A percentile compares a stretch with the other conserved stretches of the same genome.
These are phyloP conservation scores for Batillaria attramentaria DNA, from an alignment of 1,140 invertebrate genomes.

Conservation along the genomic window DNA sequence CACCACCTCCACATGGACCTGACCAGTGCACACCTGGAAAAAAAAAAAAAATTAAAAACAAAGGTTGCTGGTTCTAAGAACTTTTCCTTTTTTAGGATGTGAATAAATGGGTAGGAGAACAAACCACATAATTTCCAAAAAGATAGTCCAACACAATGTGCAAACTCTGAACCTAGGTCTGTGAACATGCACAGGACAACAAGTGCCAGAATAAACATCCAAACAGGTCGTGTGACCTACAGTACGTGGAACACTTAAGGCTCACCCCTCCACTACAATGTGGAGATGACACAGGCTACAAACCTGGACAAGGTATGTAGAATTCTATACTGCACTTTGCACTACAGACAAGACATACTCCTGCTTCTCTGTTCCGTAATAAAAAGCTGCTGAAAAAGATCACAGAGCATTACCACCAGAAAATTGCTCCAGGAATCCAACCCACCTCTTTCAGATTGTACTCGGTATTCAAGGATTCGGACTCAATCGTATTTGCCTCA, in stretches of 20 bases:
- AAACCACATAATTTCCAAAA: background rate
- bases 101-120: background rate
- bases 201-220: background rate
- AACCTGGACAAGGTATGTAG: too few relatives aligned
- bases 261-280: too few relatives aligned
- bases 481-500: constrained; percentile 32
- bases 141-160: too few relatives aligned
- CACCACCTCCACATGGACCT: constrained; percentile 40
- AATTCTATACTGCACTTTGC: background rate
- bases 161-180: background rate
- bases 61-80: too few relatives aligned
- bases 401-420: background rate
- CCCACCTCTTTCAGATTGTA: constrained; percentile 52
- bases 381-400: background rate
- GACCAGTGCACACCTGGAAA: constrained; percentile 52
- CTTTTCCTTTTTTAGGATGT: background rate
- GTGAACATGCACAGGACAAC: background rate
- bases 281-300: too few relatives aligned
- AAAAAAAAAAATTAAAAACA: constrained; percentile 8
- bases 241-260: too few relatives aligned
- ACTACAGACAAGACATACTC: background rate
- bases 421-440: background rate
- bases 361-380: background rate
- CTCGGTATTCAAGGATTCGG: constrained; percentile 41
- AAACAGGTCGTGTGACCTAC: too few relatives aligned